Conservation (phyloP, 2,888 invertebrate genomes). For the Protonemura montana region DNA sequence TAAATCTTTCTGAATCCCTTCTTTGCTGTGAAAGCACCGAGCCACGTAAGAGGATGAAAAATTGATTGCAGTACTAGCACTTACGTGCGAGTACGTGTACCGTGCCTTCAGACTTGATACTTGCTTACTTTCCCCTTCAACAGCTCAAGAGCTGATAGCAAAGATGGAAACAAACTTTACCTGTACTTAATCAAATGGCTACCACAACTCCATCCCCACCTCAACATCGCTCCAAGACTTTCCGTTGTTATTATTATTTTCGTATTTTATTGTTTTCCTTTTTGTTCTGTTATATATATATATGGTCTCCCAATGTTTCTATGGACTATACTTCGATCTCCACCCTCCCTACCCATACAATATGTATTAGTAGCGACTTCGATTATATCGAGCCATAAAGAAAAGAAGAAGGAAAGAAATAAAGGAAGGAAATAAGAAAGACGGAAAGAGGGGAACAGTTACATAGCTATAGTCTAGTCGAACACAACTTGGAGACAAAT, state of each 20-base stretch:
- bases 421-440: conserved; percentile 45
- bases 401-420: conserved; percentile 40
- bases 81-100: background rate
- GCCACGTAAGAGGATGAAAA: background rate
- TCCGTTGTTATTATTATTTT: background rate
- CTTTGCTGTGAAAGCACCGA: background rate
- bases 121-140: no score
- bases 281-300: background rate
- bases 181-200: no score
- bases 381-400: conserved; percentile 39
- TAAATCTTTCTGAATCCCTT: background rate
- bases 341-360: conserved; percentile 36
- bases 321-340: conserved; percentile 21
- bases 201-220: no score
- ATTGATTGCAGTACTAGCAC: background rate
- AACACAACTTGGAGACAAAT: conserved; percentile 3
- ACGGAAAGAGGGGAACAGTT: conserved; percentile 50
- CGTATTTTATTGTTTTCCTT: background rate
- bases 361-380: conserved; percentile 42
- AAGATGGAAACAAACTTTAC: no score
- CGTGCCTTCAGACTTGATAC: background rate
- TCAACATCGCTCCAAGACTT: background rate
- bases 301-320: background rate
- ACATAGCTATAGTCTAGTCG: conserved; percentile 4
- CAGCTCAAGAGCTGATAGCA: no score